Base-by-base conservation (phyloP, 2,797 vertebrate genomes). In the Phataginus tricuspis region DNA sequence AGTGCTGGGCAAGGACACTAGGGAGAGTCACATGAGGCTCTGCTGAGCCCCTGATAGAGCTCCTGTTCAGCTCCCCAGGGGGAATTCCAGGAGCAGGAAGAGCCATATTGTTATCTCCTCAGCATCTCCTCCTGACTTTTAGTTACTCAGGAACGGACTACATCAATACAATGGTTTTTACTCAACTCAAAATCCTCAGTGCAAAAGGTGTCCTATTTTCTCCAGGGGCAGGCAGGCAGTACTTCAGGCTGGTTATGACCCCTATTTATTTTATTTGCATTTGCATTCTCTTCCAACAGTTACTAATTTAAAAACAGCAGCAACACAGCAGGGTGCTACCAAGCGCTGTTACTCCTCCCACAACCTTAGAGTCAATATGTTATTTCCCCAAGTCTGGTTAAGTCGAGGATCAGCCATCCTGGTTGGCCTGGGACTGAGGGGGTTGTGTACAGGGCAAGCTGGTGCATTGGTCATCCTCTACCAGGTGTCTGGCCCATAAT, bases 281-380 rank as follows among this genome's bases (percentile, higher is more conserved):
- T 64, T 93, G 74, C 7, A n/a, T 89, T 72, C 27, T 78, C 71
- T 64, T 72, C 25, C 45, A 89, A 77, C 19, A 64, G 57, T 68
- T 61, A 57, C 16, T 85, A 71, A 85, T 78, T 64, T 7, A 39
- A 78, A 89, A n/a, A 66, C 53, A 39, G 19, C 19, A 84, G 42
- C 71, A n/a, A 64, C 55, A 49, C n/a, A 78, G 42, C 12, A 49
- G 55, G 2, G 3, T 84, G 29, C 39, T 34, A n/a, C 37, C 45
- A 27, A 63, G 29, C 55, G 6, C 53, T 89, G 25, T 69, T n/a
- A 42, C 5, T 66, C 11, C 34, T 77, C 63, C 18, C 5, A 75
- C 55, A 21, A 2, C 2, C 0, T 64, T 21, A 9, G 13, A 18
- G 13, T 39, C 82, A 9, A 4, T 12, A 4, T 31, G 13, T 78